Base-by-base conservation (phyloP, 2,888 invertebrate genomes). In the Hydriomena furcata region DNA sequence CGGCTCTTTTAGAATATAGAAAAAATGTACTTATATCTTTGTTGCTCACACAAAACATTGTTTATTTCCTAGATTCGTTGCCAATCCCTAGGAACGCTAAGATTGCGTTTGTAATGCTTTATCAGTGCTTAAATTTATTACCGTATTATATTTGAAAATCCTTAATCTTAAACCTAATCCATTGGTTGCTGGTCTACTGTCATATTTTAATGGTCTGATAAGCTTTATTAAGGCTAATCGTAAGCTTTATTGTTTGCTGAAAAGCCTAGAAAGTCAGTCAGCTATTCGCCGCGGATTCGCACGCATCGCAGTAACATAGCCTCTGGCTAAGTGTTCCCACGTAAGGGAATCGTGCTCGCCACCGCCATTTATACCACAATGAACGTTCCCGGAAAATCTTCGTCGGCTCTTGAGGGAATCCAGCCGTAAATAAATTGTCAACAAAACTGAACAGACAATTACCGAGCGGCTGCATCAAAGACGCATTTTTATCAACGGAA, bases 351-450 rank as follows among this genome's bases (percentile, higher is more conserved):
- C 7, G 40, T 8, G 30, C 12, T 31, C 25, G 25, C 2, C 17
- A 17, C 17, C 2, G 4, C 17, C 13, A 7, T 7, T 21, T 10
- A 52, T n/a, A n/a, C 52, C 53, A 21, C 17, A 42, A 62, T 65
- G 61, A 27, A 55, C 8, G 42, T 47, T 36, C 17, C 54, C 38
- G 48, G 52, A 17, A 61, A 62, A 61, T 60, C 46, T 55, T 66
- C 30, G 43, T 79, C 79, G 78, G 66, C 70, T 31, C 64, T 67
- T 41, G 56, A 68, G 48, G 77, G 78, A 51, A 79, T 79, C 51
- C 81, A 82, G 41, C 80, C 81, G 34, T 73, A 67, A 52, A 27
- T 13, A 8, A 25, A 13, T 3, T n/a, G n/a, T 8, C 54, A 40
- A 50, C 48, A 47, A 20, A 37, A 47, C 31, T 17, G 38, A 36